A percentile compares a stretch with the other conserved stretches of the same genome.
Conservation (phyloP, 1,140 invertebrate genomes). For the Drosophila busckii region DNA sequence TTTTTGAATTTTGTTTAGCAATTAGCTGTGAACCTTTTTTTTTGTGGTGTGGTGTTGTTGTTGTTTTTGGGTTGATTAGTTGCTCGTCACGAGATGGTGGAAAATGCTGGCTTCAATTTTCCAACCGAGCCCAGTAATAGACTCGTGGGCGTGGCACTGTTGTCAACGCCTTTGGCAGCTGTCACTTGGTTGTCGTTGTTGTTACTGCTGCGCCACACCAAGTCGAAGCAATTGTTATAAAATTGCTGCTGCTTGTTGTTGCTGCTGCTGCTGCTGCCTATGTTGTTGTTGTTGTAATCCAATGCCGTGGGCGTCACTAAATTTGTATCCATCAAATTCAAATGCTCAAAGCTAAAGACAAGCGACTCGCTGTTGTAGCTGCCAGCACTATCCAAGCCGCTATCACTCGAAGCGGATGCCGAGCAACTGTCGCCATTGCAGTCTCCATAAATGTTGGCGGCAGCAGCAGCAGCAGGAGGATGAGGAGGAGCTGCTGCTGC, state of each 20-base stretch:
- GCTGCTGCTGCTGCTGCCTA: conserved; percentile 13
- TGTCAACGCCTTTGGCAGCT: conserved; percentile 59
- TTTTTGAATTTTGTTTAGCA: not conserved
- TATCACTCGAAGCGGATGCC: conserved; percentile 55
- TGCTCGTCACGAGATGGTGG: conserved; percentile 64
- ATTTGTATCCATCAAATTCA: conserved; percentile 63
- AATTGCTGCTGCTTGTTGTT: conserved; percentile 47
- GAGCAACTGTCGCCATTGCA: conserved; percentile 34
- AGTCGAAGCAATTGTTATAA: conserved; percentile 68
- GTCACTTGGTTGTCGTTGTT: conserved; percentile 52
- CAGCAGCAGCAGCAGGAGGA: too few species aligned
- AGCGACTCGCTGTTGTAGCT: conserved; percentile 64
- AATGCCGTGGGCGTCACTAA: conserved; percentile 52
- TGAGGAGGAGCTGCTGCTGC: not conserved
- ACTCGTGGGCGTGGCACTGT: conserved; percentile 58
- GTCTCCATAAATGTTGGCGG: too few species aligned
- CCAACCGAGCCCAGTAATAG: conserved; percentile 64
- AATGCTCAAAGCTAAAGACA: conserved; percentile 76
- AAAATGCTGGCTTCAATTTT: conserved; percentile 70
- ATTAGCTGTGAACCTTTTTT: conserved; percentile 24
- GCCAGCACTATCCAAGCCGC: conserved; percentile 70
- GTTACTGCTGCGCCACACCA: conserved; percentile 56
- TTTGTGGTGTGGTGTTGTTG: conserved; percentile 19
- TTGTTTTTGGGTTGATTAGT: conserved; percentile 33
- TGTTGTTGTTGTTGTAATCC: conserved; percentile 58